Evolutionary conservation across 2,888 invertebrate species (phyloP), one percentile per base, ranked within the genome.

Genomic region (Drosophila paranaensis): DNA sequence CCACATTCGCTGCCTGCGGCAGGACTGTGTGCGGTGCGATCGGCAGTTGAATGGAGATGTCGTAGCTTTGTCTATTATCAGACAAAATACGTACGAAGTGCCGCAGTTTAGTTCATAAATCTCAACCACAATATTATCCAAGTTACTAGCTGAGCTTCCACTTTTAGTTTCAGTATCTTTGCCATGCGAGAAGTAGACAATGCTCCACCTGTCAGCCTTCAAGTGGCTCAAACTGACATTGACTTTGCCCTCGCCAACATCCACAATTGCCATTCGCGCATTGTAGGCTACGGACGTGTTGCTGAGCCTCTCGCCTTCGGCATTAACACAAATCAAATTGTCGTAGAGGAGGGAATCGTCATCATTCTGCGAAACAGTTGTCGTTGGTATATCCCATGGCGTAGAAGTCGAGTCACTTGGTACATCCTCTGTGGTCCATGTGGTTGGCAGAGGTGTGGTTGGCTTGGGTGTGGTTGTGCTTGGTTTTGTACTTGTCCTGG

Each of bases 1-100:
- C 92, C 92, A 92, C n/a, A 35, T 20, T 2, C n/a, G 6, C 1
- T 4, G 0, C 8, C 30, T 5, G 6, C 0, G 11, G 14, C 83
- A 89, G 0, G 33, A 1, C 33, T 50, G 27, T 11, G 83, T 83
- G n/a, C 62, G 76, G 51, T 88, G 77, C 0, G 91, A 81, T 0
- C 64, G 79, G 35, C 91, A 91, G 53, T 90, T 83, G 3, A 88
- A 80, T 9, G 91, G 87, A 5, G 89, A 82, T 4, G 82, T 72
- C 6, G 4, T 27, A 3, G 13, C 33, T 0, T 30, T 53, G 3
- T 72, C 54, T 1, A 76, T 51, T 3, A 90, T 3, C 5, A 91
- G 37, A 11, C 91, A 91, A 55, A 90, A 91, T 0, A 77, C 50
- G 40, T 89, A 90, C 0, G 76, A 10, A 6, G 69, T 42, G 42